phyloP scores from a whole-genome alignment of 1,140 invertebrate species.

The Chironomus tepperi region DNA sequence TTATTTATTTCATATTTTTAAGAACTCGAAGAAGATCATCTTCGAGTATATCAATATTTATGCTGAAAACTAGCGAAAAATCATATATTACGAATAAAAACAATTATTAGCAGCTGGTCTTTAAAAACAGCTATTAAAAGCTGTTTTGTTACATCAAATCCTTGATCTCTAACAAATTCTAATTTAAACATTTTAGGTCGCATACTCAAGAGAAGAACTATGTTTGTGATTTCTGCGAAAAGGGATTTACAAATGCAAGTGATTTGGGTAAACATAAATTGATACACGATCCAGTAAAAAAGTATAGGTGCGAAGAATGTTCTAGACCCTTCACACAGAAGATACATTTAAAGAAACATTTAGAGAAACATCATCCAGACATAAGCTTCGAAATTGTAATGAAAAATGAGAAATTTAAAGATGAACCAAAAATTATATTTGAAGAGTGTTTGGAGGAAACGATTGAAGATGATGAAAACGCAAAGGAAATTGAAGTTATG shows the following conservation, averaged over 20 bases:
- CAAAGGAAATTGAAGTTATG: no score
- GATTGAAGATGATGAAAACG: no score
- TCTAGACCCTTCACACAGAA: not conserved
- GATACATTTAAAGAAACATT: not conserved
- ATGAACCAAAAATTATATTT: not conserved
- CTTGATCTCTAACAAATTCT: no score
- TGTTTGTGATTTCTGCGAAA: conserved; percentile 43
- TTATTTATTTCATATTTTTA: no score
- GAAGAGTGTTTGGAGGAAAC: not conserved
- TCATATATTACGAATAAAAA: no score
- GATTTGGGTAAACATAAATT: conserved; percentile 38
- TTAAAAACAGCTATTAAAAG: no score
- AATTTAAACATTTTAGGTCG: conserved; percentile 27
- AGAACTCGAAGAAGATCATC: no score
- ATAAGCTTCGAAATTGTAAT: not conserved
- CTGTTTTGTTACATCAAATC: no score
- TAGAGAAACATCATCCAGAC: not conserved
- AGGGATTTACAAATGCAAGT: conserved; percentile 45
- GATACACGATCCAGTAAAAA: conserved; percentile 30
- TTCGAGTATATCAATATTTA: no score
- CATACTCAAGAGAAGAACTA: conserved; percentile 47
- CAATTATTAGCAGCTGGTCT: no score
- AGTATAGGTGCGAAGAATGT: not conserved
- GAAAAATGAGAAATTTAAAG: not conserved
- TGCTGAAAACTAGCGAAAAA: no score